Evolutionary conservation across 2,888 invertebrate species (phyloP).

Genomic region (Aphrophora alni): DNA sequence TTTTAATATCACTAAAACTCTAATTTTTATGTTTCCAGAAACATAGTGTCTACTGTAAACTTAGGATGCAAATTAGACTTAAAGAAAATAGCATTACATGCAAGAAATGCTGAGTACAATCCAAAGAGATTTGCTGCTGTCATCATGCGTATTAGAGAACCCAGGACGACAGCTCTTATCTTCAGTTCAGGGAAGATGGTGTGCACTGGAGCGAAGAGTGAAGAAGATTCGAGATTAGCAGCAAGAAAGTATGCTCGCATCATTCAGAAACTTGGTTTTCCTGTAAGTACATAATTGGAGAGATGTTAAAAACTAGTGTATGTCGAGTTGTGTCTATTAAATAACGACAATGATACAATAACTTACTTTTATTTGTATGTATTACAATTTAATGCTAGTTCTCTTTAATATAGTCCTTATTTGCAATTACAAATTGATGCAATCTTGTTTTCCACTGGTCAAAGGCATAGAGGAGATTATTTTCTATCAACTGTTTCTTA

Average conservation of each 20-base stretch:
- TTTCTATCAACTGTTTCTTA: background rate
- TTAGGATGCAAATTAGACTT: conserved; percentile 93
- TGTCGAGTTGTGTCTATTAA: too few species aligned
- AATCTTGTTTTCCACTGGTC: too few species aligned
- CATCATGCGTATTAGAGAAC: conserved; percentile 89
- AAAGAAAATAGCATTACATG: conserved; percentile 96
- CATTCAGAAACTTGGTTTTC: conserved; percentile 81
- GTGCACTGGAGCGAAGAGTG: conserved; percentile 85
- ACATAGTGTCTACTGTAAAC: conserved; percentile 98
- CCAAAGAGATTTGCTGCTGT: conserved; percentile 99
- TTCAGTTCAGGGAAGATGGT: conserved; percentile 89
- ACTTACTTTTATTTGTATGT: too few species aligned
- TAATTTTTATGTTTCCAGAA: conserved; percentile 68
- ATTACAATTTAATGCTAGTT: background rate
- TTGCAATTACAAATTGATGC: too few species aligned
- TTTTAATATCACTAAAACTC: too few species aligned
- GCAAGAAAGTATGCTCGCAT: conserved; percentile 83
- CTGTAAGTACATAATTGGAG: conserved; percentile 63
- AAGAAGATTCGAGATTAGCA: conserved; percentile 78
- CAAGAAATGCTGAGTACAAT: conserved; percentile 98
- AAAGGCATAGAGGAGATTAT: too few species aligned
- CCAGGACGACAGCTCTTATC: conserved; percentile 86
- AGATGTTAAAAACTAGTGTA: too few species aligned
- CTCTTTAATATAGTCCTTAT: too few species aligned
- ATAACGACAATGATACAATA: background rate